Evolutionary conservation across 2,797 vertebrate species (phyloP).

Genomic region (Emydoidea blandingii): DNA sequence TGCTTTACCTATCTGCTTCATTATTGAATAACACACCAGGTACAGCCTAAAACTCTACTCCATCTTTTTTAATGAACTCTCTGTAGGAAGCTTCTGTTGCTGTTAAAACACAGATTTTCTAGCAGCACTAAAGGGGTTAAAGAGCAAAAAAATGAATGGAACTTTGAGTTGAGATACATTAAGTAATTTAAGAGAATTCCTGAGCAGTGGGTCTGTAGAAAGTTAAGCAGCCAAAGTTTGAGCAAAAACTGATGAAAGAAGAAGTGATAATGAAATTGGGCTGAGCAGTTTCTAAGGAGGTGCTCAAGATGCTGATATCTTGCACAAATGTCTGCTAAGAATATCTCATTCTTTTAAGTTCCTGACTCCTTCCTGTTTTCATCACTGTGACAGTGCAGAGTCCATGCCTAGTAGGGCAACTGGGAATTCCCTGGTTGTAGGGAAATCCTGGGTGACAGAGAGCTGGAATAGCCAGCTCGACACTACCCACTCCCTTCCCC

Average conservation of each 20-base stretch:
- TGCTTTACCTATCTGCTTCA: neutral
- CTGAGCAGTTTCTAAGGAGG: neutral
- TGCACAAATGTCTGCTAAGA: neutral
- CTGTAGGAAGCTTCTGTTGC: neutral
- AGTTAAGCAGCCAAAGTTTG: neutral
- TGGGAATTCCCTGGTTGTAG: neutral
- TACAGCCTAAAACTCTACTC: neutral
- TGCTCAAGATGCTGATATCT: neutral
- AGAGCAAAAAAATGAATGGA: conserved; percentile 17
- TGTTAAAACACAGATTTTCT: neutral
- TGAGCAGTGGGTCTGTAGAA: neutral
- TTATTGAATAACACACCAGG: neutral
- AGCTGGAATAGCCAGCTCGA: neutral
- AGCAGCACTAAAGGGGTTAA: accelerated
- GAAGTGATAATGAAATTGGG: neutral
- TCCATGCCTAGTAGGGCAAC: neutral
- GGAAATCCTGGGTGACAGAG: neutral
- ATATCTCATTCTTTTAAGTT: neutral
- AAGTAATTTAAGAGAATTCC: neutral
- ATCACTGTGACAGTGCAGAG: neutral
- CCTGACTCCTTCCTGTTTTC: neutral
- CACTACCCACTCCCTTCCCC: neutral
- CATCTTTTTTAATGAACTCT: accelerated
- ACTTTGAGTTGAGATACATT: neutral
- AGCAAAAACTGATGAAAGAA: neutral